These are phyloP conservation scores for Micrasema minimum DNA, from an alignment of 1,140 invertebrate genomes.

Conservation along the genomic window DNA sequence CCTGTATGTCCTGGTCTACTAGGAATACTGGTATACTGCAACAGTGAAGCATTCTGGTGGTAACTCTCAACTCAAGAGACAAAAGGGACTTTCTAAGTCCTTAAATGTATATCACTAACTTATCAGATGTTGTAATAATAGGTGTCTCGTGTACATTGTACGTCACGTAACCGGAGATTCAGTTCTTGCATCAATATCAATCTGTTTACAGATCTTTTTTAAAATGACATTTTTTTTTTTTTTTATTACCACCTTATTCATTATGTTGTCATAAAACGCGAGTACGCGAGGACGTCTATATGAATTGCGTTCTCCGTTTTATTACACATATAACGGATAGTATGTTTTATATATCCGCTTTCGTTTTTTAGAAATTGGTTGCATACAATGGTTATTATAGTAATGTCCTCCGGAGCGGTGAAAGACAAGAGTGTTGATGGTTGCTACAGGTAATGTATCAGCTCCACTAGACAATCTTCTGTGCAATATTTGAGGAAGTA, in stretches of 20 bases:
- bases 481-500: not conserved
- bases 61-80: no score
- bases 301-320: constrained; percentile 4
- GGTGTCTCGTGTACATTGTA: not conserved
- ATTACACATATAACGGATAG: not conserved
- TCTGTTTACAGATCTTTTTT: constrained; percentile 1
- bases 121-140: not conserved
- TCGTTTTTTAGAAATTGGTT: constrained; percentile 26
- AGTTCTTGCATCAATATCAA: constrained; percentile 11
- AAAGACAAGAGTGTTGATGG: not conserved
- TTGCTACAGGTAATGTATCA: not conserved
- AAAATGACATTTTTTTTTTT: constrained; percentile 1
- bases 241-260: constrained; percentile 9
- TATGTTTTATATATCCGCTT: no score
- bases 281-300: not conserved
- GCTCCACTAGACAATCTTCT: not conserved
- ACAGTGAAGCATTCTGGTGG: constrained; percentile 2
- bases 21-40: no score
- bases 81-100: constrained; percentile 8
- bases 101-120: constrained; percentile 8
- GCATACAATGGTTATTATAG: constrained; percentile 1
- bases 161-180: not conserved
- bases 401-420: not conserved
- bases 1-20: no score
- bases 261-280: not conserved